These are phyloP conservation scores for Dicrostonyx torquatus DNA, from an alignment of 2,797 vertebrate species.

Conservation along the genomic window DNA sequence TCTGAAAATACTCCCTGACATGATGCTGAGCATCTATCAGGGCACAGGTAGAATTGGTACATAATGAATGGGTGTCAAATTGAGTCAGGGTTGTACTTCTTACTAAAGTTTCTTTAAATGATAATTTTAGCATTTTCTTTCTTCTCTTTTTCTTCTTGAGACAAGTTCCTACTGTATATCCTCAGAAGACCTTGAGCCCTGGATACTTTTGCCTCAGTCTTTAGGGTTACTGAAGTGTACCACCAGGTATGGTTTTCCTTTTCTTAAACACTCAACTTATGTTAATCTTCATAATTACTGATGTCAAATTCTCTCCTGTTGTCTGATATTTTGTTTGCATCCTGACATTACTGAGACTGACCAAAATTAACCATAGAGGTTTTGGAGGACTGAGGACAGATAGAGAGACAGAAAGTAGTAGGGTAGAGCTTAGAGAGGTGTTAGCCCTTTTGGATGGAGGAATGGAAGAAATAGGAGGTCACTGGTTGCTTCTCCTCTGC, in stretches of 20 bases:
- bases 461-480: not conserved
- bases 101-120: not conserved
- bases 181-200: too few relatives aligned
- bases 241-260: not conserved
- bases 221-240: not conserved
- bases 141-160: not conserved
- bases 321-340: not conserved
- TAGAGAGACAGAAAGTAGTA: not conserved
- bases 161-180: not conserved
- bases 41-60: not conserved
- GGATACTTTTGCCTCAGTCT: not conserved
- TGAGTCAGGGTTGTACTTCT: not conserved
- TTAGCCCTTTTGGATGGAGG: not conserved
- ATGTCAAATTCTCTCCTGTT: not conserved
- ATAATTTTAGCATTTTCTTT: not conserved
- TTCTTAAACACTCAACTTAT: not conserved
- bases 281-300: constrained; percentile 35
- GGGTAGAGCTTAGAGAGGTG: not conserved
- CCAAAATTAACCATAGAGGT: not conserved
- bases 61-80: not conserved
- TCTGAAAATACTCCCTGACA: not conserved
- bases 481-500: not conserved
- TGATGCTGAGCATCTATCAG: not conserved
- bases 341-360: not conserved
- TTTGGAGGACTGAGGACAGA: not conserved